Conservation (phyloP, 2,888 invertebrate genomes). For the Venusia cambrica region DNA sequence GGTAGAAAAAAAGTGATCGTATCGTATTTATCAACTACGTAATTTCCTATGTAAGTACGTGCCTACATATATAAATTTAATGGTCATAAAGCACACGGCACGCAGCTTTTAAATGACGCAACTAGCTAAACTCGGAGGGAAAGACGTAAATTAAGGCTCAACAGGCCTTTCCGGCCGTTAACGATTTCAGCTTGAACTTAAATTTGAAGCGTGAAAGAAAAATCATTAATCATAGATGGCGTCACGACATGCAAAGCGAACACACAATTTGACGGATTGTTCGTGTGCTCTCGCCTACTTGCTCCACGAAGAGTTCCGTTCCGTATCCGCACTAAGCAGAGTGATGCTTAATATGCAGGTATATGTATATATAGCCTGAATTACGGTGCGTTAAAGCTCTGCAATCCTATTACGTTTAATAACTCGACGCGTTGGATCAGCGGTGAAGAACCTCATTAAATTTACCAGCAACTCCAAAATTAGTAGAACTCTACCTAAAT, state of each 20-base stretch:
- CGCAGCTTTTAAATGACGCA: conserved; percentile 73
- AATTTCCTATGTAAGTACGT: conserved; percentile 67
- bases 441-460: conserved; percentile 24
- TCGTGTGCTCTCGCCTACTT: conserved; percentile 15
- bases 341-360: conserved; percentile 23
- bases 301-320: no score
- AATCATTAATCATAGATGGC: conserved; percentile 73
- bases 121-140: conserved; percentile 59
- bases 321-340: conserved; percentile 20
- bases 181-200: conserved; percentile 69
- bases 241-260: conserved; percentile 34
- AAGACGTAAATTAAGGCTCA: conserved; percentile 74
- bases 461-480: conserved; percentile 21
- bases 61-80: conserved; percentile 68
- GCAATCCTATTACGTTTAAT: conserved; percentile 34
- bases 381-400: conserved; percentile 28
- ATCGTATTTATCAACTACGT: conserved; percentile 68
- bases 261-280: conserved; percentile 25
- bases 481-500: conserved; percentile 20
- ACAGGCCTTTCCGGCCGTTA: conserved; percentile 74
- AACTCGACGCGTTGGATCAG: conserved; percentile 27
- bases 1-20: conserved; percentile 53
- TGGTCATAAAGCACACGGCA: conserved; percentile 61
- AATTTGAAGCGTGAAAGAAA: conserved; percentile 73
- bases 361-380: no score